Base-by-base conservation (phyloP, 2,888 invertebrate genomes). In the Taphrorychus bicolor region DNA sequence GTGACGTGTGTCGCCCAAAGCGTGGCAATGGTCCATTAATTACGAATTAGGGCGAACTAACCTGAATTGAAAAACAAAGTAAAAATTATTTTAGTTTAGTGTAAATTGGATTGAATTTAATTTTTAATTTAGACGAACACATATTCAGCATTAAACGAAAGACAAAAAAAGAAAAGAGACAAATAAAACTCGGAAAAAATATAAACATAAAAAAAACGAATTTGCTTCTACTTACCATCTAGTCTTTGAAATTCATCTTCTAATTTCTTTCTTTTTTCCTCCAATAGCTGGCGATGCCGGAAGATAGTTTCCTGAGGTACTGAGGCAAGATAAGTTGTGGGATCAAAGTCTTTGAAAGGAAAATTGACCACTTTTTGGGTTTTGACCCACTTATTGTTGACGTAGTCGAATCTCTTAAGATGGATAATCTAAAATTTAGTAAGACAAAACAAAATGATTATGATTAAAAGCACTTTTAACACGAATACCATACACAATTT, bases 311-410 rank as follows among this genome's bases (percentile, higher is more conserved):
- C 89, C 76, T 90, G 89, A 0, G 93, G 93, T 42, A 93, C 89
- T 0, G 91, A 89, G 0, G 95, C 95, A 64, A 96, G 84, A 84
- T 92, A 97, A 3, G 89, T 89, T 0, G 94, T 91, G 0, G 95
- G 95, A 79, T 95, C 94, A 80, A 96, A 95, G 77, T 93, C 87
- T 72, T 89, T 87, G 79, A 92, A 89, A 0, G 95, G 95, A 80
- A 95, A 95, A 78, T 94, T 91, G 0, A 96, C 95, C 19, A 93
- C 93, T 80, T 95, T 96, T 79, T 95, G 95, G 0, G 95, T 96
- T 80, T 97, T 97, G 19, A 96, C 93, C 96, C 96, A 97, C 77
- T 94, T 91, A 78, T 89, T 92, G 83, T 94, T 93, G 59, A 94
- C 90, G 80, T 88, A 94, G 81, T 96, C 95, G 84, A 97, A 97